These are phyloP conservation scores for Rhombomys opimus DNA, from an alignment of 2,113 vertebrate genomes.

Conservation along the genomic window DNA sequence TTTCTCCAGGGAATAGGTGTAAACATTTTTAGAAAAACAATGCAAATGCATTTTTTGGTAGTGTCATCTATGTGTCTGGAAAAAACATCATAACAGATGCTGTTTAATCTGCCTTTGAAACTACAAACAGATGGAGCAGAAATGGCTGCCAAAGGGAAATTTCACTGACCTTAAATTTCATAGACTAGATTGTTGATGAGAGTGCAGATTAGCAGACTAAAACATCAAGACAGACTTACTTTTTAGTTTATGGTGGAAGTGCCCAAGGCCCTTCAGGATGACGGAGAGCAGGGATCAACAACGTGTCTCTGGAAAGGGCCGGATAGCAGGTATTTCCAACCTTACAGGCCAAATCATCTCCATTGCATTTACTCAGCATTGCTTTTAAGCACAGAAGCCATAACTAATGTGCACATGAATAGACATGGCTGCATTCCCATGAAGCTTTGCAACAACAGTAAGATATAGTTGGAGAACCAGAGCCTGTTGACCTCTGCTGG, in stretches of 20 bases:
- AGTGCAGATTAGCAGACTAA: neutral
- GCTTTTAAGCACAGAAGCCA: neutral
- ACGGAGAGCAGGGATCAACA: neutral
- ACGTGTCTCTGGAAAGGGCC: neutral
- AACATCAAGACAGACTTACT: neutral
- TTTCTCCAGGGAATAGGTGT: neutral
- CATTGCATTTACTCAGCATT: neutral
- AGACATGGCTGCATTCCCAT: neutral
- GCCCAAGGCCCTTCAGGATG: neutral
- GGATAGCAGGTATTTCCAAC: neutral
- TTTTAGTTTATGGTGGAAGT: neutral
- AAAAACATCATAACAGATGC: constrained; percentile 64
- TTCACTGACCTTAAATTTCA: constrained; percentile 50
- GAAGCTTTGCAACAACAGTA: neutral
- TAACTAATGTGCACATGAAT: neutral
- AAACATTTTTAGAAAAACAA: constrained; percentile 30
- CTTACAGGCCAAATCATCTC: neutral
- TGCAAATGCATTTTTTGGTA: neutral
- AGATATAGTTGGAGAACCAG: neutral
- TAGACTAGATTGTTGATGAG: constrained; percentile 6
- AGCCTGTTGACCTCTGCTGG: neutral
- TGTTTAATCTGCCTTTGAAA: constrained; percentile 70
- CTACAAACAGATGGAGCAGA: constrained; percentile 67
- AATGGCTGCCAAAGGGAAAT: constrained; percentile 42
- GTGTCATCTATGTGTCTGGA: constrained; percentile 23